A percentile compares a stretch with the other conserved stretches of the same genome.
Evolutionary conservation across 2,113 vertebrate species (phyloP).

Genomic region (Eurystomus gularis): DNA sequence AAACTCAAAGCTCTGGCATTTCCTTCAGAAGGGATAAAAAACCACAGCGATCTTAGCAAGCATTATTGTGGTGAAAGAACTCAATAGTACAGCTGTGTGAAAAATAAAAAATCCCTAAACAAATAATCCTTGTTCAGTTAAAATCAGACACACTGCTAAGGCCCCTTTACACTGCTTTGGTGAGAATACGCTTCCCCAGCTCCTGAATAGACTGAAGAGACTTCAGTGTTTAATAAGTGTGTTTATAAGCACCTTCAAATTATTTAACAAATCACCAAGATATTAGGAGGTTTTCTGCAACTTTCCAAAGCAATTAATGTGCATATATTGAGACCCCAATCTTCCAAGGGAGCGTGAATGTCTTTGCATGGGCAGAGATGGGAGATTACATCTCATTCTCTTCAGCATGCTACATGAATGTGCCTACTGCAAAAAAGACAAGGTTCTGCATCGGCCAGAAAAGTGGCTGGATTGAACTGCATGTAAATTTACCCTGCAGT

Average conservation of each 20-base stretch:
- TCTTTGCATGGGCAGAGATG: not conserved
- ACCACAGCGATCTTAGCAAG: not conserved
- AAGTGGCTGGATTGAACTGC: not conserved
- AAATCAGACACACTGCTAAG: not conserved
- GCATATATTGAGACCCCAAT: not conserved
- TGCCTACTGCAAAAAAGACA: not conserved
- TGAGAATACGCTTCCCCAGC: not conserved
- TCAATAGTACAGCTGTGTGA: not conserved
- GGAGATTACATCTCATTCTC: not conserved
- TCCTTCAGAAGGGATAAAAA: constrained; percentile 11
- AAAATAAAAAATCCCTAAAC: not conserved
- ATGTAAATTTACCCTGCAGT: not conserved
- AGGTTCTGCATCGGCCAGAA: not conserved
- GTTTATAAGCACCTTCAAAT: not conserved
- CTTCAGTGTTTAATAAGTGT: not conserved
- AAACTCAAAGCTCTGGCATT: not conserved
- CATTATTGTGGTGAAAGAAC: not conserved
- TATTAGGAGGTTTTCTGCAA: not conserved
- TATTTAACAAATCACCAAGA: not conserved
- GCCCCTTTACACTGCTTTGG: not conserved
- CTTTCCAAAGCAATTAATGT: not conserved
- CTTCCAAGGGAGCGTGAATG: not conserved
- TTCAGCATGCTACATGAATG: not conserved
- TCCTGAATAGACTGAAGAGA: not conserved
- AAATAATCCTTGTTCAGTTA: not conserved